Percentiles rank a stretch among this genome's conserved stretches.
Evolutionary conservation across 2,113 vertebrate species (phyloP).

Genomic region (Hypocryptadius cinnamomeus): DNA sequence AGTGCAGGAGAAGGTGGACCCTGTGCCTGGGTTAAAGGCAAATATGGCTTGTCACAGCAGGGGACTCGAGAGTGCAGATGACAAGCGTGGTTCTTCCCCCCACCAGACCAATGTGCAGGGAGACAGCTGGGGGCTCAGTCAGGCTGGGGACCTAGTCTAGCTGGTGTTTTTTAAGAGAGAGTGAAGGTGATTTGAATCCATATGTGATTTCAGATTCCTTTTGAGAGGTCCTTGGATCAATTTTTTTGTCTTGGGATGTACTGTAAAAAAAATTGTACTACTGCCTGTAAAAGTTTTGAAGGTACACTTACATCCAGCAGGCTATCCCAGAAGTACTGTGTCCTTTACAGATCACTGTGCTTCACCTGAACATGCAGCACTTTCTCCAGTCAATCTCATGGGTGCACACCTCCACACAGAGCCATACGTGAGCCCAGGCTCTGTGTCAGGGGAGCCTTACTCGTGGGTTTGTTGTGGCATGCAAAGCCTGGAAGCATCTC

Average conservation of each 20-base stretch:
- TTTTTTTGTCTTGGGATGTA: background rate
- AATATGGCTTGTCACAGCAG: background rate
- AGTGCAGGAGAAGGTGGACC: background rate
- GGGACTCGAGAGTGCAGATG: background rate
- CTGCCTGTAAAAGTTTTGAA: background rate
- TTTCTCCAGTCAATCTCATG: fast-evolving
- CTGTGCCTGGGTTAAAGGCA: conserved; percentile 8
- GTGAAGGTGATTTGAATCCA: background rate
- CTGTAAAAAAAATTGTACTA: background rate
- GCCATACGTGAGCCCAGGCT: no score
- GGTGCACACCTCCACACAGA: fast-evolving
- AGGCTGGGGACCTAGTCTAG: background rate
- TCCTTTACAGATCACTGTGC: background rate
- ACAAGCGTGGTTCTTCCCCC: background rate
- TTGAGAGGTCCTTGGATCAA: background rate
- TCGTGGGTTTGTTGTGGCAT: background rate
- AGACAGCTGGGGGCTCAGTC: background rate
- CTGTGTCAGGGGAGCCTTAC: background rate
- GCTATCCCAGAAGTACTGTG: background rate
- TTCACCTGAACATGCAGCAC: background rate
- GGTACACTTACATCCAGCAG: background rate
- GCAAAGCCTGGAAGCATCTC: background rate
- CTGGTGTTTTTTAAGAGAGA: background rate
- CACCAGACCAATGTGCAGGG: background rate
- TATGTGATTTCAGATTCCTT: background rate